A percentile compares a stretch with the other conserved stretches of the same genome.
phyloP scores from a whole-genome alignment of 2,888 invertebrate genomes.

The Polyommatus icarus region DNA sequence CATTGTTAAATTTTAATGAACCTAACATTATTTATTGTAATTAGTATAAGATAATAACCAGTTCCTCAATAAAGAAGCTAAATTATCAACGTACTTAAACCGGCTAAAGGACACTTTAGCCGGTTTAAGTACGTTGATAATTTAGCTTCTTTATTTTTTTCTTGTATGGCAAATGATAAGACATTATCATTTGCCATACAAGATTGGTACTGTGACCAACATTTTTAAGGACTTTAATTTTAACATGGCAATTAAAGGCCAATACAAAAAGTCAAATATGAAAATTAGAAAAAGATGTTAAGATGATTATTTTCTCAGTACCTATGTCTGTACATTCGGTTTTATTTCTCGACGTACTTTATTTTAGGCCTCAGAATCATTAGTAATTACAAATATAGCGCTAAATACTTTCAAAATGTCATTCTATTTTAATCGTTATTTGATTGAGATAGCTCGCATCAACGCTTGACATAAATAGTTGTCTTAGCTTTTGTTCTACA shows the following conservation, averaged over 20 bases:
- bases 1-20: neutral
- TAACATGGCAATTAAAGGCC: neutral
- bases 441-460: neutral
- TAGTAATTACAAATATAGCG: neutral
- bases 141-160: too few relatives aligned
- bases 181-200: neutral
- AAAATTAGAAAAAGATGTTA: neutral
- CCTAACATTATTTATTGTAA: neutral
- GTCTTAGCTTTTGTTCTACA: neutral
- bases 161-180: too few relatives aligned
- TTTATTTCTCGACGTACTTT: neutral
- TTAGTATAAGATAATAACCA: neutral
- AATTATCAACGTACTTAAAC: neutral
- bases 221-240: neutral
- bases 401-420: conserved; percentile 8
- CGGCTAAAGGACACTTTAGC: too few relatives aligned
- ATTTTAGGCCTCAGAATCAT: neutral
- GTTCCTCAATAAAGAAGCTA: neutral
- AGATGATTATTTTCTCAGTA: neutral
- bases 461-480: neutral
- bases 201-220: neutral
- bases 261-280: neutral
- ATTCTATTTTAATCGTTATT: neutral
- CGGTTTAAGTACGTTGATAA: too few relatives aligned
- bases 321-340: neutral